Percentiles rank a stretch among this genome's conserved stretches.
Evolutionary conservation across 2,113 vertebrate genomes (phyloP).

Genomic region (Saccopteryx bilineata): DNA sequence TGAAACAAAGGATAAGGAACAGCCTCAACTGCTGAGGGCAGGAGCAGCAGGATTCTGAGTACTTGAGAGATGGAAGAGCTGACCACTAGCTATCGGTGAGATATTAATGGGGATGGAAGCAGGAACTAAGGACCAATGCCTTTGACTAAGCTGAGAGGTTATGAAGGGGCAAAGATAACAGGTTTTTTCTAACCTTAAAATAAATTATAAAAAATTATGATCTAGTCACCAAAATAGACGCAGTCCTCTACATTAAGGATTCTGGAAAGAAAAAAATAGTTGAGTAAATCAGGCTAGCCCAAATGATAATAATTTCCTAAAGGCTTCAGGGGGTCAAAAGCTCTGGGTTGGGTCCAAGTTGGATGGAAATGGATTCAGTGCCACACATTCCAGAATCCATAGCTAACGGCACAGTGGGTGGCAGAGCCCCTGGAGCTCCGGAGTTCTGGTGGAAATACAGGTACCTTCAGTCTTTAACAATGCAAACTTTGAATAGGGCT

Average conservation of each 20-base stretch:
- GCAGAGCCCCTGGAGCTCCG: not conserved
- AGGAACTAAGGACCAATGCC: not conserved
- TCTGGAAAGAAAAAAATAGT: not conserved
- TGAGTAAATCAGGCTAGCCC: not conserved
- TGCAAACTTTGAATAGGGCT: not conserved
- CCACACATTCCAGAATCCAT: not conserved
- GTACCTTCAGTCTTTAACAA: not conserved
- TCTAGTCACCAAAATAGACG: conserved; percentile 9
- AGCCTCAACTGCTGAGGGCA: not conserved
- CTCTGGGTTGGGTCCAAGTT: not conserved
- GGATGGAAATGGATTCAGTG: not conserved
- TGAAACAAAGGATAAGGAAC: not conserved
- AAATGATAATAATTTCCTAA: not conserved
- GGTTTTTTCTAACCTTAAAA: conserved; percentile 1
- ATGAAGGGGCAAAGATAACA: not conserved
- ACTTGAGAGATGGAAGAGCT: not conserved
- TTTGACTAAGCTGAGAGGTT: not conserved
- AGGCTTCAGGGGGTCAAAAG: not conserved
- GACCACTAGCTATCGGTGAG: fast-evolving
- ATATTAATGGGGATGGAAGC: not conserved
- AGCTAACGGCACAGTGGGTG: not conserved
- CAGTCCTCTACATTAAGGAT: not conserved
- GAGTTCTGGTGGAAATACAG: not conserved
- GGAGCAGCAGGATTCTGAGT: not conserved
- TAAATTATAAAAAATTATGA: not conserved